Evolutionary conservation across 1,140 invertebrate species (phyloP).

Genomic region (Colletes gigas): DNA sequence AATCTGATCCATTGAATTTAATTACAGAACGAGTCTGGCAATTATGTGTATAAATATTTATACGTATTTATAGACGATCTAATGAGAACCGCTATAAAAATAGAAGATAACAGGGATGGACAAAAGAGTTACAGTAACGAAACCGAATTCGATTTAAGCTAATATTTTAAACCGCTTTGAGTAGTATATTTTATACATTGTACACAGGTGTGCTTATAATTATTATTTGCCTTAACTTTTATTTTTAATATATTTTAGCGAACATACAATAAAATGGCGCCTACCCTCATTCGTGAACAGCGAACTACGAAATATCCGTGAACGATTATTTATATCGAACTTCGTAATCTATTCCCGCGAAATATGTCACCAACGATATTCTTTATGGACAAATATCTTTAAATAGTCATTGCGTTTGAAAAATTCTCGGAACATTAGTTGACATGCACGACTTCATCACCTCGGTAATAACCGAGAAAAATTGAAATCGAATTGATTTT

Average conservation of each 20-base stretch:
- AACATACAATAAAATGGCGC: background rate
- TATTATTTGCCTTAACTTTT: background rate
- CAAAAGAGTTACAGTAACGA: background rate
- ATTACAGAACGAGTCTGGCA: conserved; percentile 88
- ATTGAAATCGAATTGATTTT: background rate
- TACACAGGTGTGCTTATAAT: background rate
- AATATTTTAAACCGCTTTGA: background rate
- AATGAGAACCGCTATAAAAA: conserved; percentile 85
- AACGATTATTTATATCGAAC: background rate
- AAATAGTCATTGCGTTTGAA: conserved; percentile 3
- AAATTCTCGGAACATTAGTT: background rate
- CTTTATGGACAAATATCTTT: background rate
- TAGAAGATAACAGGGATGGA: conserved; percentile 86
- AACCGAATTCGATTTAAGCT: conserved; percentile 1
- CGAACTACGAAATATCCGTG: background rate
- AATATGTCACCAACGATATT: background rate
- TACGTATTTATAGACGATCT: conserved; percentile 91
- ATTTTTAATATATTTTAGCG: conserved; percentile 18
- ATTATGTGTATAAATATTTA: conserved; percentile 91
- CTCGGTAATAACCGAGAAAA: background rate
- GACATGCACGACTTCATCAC: background rate
- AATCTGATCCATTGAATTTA: conserved; percentile 14
- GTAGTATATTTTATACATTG: conserved; percentile 1
- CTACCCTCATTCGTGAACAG: background rate
- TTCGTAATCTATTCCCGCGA: background rate